phyloP scores from a whole-genome alignment of 1,140 invertebrate species.

The Cotesia glomerata region DNA sequence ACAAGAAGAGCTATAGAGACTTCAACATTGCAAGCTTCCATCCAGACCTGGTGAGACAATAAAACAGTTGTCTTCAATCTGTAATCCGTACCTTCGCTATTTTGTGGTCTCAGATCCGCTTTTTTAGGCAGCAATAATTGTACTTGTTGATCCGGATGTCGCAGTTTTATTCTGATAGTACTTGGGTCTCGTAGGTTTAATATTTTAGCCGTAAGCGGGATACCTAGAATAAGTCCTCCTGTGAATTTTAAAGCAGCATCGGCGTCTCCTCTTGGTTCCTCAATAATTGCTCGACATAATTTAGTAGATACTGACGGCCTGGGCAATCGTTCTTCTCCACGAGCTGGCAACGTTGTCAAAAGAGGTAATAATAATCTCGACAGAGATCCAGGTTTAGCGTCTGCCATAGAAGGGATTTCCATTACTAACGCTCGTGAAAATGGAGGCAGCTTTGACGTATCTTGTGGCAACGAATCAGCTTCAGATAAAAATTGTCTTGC shows the following conservation, averaged over 20 bases:
- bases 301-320: slow-evolving; percentile 53
- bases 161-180: slow-evolving; percentile 81
- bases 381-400: slow-evolving; percentile 85
- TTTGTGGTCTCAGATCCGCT: slow-evolving; percentile 70
- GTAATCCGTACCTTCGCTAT: slow-evolving; percentile 67
- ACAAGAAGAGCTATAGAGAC: slow-evolving; percentile 83
- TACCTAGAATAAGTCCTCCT: slow-evolving; percentile 86
- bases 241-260: slow-evolving; percentile 93
- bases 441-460: slow-evolving; percentile 56
- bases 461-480: slow-evolving; percentile 64
- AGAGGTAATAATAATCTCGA: slow-evolving; percentile 81
- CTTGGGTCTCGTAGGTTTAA: slow-evolving; percentile 76
- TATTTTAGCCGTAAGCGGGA: slow-evolving; percentile 86
- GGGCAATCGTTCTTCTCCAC: slow-evolving; percentile 59
- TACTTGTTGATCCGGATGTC: slow-evolving; percentile 90
- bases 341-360: slow-evolving; percentile 61
- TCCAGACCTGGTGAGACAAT: slow-evolving; percentile 89
- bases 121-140: slow-evolving; percentile 81
- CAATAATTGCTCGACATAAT: slow-evolving; percentile 77
- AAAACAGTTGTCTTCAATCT: slow-evolving; percentile 84
- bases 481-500: slow-evolving; percentile 71
- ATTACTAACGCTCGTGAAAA: slow-evolving; percentile 82
- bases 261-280: slow-evolving; percentile 81
- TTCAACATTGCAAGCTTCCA: slow-evolving; percentile 87
- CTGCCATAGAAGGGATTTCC: slow-evolving; percentile 77